Conservation (phyloP, 2,113 vertebrate species). For the Xiphias gladius region DNA sequence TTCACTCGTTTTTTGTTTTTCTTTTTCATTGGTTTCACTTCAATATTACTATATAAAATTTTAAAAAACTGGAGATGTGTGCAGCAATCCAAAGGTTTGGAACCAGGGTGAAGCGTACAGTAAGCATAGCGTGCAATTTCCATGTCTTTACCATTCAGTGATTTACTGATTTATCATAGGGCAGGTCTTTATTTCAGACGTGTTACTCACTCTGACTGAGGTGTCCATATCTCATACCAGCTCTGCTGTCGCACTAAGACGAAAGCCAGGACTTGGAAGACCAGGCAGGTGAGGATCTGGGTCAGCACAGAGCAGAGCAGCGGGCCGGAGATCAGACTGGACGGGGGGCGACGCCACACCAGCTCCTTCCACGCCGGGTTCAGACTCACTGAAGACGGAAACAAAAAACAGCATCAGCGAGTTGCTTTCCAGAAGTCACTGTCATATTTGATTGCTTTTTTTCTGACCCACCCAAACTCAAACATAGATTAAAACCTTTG, state of each 20-base stretch:
- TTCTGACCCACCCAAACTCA: background rate
- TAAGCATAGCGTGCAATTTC: background rate
- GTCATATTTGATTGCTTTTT: background rate
- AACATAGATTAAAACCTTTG: background rate
- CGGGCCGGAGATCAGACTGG: constrained; percentile 92
- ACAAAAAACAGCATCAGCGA: background rate
- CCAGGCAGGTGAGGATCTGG: constrained; percentile 93
- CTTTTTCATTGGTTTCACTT: background rate
- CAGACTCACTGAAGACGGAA: constrained; percentile 91
- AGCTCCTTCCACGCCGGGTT: constrained; percentile 96
- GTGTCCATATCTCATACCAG: constrained; percentile 91
- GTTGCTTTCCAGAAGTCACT: too few species aligned
- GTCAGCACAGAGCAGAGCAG: constrained; percentile 93
- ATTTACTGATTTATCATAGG: background rate
- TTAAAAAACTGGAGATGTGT: background rate
- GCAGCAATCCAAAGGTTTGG: background rate
- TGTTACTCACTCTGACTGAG: constrained; percentile 89
- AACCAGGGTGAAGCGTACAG: background rate
- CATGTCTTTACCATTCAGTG: background rate
- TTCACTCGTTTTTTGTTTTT: background rate
- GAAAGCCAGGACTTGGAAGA: constrained; percentile 92
- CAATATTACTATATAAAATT: background rate
- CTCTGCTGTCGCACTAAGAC: constrained; percentile 88
- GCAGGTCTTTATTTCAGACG: background rate
- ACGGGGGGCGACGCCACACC: constrained; percentile 90